Evolutionary conservation across 2,797 vertebrate genomes (phyloP), one percentile per base, ranked within the genome.

Genomic region (Molothrus aeneus): DNA sequence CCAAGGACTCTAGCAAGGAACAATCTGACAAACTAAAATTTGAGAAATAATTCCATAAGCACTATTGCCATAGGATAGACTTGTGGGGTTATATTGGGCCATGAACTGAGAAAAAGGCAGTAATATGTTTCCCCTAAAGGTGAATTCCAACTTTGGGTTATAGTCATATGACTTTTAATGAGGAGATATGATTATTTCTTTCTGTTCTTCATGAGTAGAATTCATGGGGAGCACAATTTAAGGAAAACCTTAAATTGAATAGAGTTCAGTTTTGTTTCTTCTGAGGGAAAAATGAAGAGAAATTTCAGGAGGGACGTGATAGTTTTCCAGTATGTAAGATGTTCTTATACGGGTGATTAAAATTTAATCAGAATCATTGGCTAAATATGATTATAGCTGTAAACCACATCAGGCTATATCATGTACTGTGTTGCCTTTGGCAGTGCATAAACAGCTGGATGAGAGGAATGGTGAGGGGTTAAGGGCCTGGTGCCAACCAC

Each of bases 341-440:
- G 31, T 78, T 91, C 80, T 90, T 74, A n/a, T 12, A 57, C 88
- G 42, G 20, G 28, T 69, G 65, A 86, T 80, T 92, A 83, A 64
- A 80, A 83, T 34, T 80, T 71, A 77, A 84, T 90, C 69, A 68
- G 48, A 73, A 56, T 72, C 15, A 68, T 43, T 83, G 73, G 57
- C 63, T 88, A 38, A 81, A 45, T 63, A 38, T 42, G 82, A 29
- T 71, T 71, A 7, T 50, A 80, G 72, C 53, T 57, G 31, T 59
- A 78, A 82, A 68, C 57, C 51, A 26, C 31, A 65, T 74, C 59
- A 75, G 80, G 40, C 72, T 77, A 1, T 36, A 72, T 94, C 78
- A 50, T 92, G 73, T 50, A 34, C 84, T 69, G 11, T 87, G 43
- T 95, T 96, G 94, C 53, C 80, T 95, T 97, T 96, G 94, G 91